phyloP scores from a whole-genome alignment of 2,888 invertebrate species.

The Empis livida region DNA sequence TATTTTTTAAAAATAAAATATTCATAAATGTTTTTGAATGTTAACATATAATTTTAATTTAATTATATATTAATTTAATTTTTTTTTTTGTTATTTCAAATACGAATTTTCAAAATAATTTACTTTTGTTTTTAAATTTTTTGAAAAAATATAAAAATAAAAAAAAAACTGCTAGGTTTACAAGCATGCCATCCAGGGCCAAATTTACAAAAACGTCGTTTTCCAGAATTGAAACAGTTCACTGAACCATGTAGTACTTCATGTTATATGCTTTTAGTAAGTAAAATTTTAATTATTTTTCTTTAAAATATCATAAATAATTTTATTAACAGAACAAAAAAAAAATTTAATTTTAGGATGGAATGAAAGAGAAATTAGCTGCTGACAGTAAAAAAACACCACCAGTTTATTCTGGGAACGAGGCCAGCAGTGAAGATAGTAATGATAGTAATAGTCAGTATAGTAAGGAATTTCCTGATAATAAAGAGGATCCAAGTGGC shows the following conservation, averaged over 20 bases:
- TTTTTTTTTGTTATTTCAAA: too few relatives aligned
- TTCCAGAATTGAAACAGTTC: constrained; percentile 77
- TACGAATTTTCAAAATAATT: too few relatives aligned
- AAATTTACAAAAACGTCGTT: constrained; percentile 74
- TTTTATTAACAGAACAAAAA: not conserved
- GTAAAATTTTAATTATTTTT: constrained; percentile 6
- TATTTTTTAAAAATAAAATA: too few relatives aligned
- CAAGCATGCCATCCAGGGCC: constrained; percentile 87
- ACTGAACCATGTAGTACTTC: constrained; percentile 73
- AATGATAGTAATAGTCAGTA: constrained; percentile 78
- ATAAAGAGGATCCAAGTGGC: constrained; percentile 28
- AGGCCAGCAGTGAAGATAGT: constrained; percentile 88
- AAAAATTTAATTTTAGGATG: constrained; percentile 44
- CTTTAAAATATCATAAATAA: not conserved
- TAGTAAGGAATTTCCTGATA: constrained; percentile 39
- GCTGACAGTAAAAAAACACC: constrained; percentile 42
- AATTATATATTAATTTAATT: too few relatives aligned
- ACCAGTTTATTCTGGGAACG: constrained; percentile 76
- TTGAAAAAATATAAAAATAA: too few relatives aligned
- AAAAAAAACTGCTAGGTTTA: constrained; percentile 43
- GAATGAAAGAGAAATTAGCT: constrained; percentile 70
- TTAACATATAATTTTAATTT: too few relatives aligned
- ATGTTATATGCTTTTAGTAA: constrained; percentile 78
- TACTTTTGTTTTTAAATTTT: too few relatives aligned
- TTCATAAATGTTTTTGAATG: too few relatives aligned